phyloP scores from a whole-genome alignment of 2,113 vertebrate species.

The Anser brachyrhynchus region DNA sequence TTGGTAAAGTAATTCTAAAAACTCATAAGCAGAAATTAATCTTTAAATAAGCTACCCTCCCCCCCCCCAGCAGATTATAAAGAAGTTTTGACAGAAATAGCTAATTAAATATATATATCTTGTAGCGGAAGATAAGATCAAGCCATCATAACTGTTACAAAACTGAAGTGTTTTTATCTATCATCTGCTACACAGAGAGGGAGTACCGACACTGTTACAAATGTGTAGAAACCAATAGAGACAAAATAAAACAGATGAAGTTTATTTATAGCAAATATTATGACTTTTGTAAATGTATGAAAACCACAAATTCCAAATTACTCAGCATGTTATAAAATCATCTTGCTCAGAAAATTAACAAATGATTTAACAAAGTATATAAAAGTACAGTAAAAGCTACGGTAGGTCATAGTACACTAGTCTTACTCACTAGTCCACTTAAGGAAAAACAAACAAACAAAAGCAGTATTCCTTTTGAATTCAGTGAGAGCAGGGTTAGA shows the following conservation, averaged over 20 bases:
- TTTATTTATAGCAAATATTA: slow-evolving; percentile 38
- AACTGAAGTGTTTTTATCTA: background rate
- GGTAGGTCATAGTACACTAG: background rate
- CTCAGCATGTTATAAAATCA: background rate
- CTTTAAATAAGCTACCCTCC: background rate
- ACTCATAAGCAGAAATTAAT: background rate
- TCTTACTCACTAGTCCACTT: background rate
- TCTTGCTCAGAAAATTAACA: background rate
- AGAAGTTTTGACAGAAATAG: background rate
- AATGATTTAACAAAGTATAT: background rate
- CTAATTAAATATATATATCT: background rate
- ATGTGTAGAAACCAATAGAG: background rate
- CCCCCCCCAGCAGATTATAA: background rate
- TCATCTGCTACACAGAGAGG: background rate
- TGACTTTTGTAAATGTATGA: background rate
- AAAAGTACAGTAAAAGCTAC: background rate
- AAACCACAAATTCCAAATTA: slow-evolving; percentile 22
- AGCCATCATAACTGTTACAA: background rate
- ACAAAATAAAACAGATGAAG: slow-evolving; percentile 27
- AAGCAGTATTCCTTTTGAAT: background rate
- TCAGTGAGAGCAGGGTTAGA: background rate
- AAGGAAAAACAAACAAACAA: background rate
- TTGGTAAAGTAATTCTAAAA: background rate
- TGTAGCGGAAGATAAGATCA: background rate
- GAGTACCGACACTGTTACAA: background rate